phyloP scores from a whole-genome alignment of 2,888 invertebrate species.

The Trypoxylon attenuatum region DNA sequence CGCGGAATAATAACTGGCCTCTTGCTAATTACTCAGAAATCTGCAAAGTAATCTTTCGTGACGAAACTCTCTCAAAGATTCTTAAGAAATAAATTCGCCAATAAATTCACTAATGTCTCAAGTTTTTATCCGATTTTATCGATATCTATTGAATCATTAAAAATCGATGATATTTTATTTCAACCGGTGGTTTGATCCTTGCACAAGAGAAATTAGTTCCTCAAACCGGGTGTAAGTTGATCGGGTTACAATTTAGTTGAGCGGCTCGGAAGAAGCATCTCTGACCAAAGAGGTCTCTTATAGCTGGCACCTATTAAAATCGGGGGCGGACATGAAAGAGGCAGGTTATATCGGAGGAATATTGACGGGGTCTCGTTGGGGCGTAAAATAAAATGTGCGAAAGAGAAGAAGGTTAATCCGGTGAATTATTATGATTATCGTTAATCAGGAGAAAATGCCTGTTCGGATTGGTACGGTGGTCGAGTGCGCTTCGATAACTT shows the following conservation, averaged over 20 bases:
- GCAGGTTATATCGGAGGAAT: neutral
- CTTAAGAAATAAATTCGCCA: no score
- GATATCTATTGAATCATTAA: no score
- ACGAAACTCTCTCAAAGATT: no score
- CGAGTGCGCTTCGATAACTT: slow-evolving; percentile 50
- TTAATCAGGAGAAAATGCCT: slow-evolving; percentile 35
- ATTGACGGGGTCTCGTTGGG: slow-evolving; percentile 17
- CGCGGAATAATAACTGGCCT: slow-evolving; percentile 47
- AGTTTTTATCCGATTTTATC: no score
- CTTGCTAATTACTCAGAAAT: no score
- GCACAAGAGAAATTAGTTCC: no score
- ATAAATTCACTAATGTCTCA: no score
- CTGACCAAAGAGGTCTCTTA: neutral
- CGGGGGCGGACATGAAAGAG: neutral
- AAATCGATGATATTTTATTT: no score
- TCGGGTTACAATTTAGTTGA: neutral
- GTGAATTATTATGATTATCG: slow-evolving; percentile 53
- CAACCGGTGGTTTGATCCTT: no score
- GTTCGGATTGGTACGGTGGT: slow-evolving; percentile 43
- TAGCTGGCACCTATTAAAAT: neutral
- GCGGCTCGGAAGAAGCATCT: no score
- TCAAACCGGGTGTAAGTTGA: neutral
- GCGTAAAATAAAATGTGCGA: slow-evolving; percentile 6
- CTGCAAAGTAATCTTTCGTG: no score
- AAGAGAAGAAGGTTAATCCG: slow-evolving; percentile 34